Conservation (phyloP, 2,888 invertebrate species). For the Eupithecia subfuscata region DNA sequence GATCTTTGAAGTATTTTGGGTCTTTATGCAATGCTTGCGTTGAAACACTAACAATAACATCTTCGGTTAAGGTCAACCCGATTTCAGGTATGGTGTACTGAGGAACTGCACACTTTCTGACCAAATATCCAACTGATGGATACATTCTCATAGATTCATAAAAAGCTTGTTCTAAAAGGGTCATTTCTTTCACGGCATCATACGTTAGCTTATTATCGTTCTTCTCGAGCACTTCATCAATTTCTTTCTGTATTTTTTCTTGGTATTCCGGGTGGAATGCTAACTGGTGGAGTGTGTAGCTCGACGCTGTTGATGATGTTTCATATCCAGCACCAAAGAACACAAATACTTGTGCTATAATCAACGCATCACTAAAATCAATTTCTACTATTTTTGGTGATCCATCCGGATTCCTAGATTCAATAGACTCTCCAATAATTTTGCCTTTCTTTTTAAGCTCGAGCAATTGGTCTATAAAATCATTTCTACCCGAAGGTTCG, state of each 20-base stretch:
- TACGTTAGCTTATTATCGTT: conserved; percentile 56
- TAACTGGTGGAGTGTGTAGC: conserved; percentile 63
- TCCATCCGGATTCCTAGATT: conserved; percentile 54
- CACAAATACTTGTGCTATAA: conserved; percentile 60
- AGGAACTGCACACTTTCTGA: conserved; percentile 20
- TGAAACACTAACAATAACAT: conserved; percentile 57
- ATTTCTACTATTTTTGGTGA: conserved; percentile 48
- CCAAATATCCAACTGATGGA: conserved; percentile 25
- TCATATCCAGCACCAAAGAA: conserved; percentile 67
- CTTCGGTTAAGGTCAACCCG: conserved; percentile 56
- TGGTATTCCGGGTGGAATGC: conserved; percentile 61
- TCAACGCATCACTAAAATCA: conserved; percentile 55
- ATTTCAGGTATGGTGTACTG: conserved; percentile 29
- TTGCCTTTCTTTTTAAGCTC: conserved; percentile 56
- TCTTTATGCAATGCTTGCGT: conserved; percentile 64
- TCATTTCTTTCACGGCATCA: conserved; percentile 63
- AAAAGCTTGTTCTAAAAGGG: conserved; percentile 57
- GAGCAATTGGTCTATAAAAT: conserved; percentile 61
- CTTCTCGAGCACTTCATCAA: conserved; percentile 54
- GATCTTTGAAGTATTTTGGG: conserved; percentile 45
- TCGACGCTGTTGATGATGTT: conserved; percentile 63
- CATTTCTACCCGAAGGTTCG: conserved; percentile 57
- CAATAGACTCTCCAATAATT: conserved; percentile 58
- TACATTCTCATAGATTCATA: conserved; percentile 52
- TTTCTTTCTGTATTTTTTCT: conserved; percentile 56